phyloP scores from a whole-genome alignment of 2,113 vertebrate genomes.

The Microcebus griseorufus region DNA sequence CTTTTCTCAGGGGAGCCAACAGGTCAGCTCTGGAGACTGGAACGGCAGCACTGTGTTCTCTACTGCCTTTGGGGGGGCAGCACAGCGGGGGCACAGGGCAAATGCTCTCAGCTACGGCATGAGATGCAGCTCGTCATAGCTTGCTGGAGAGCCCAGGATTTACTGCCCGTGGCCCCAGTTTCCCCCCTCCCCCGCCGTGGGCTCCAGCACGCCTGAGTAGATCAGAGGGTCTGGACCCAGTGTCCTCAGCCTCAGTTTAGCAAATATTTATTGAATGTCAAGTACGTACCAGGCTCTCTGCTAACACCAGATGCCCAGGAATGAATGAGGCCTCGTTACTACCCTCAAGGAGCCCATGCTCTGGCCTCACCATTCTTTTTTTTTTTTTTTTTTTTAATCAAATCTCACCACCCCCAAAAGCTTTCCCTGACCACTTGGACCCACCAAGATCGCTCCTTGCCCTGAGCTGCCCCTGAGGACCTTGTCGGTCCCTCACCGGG shows the following conservation, averaged over 20 bases:
- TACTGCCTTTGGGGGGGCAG: neutral
- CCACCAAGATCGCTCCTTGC: neutral
- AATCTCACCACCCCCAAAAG: neutral
- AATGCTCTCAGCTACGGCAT: neutral
- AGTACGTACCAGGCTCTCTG: neutral
- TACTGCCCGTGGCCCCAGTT: neutral
- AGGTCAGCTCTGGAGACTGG: neutral
- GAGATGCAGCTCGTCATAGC: neutral
- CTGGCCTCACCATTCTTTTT: neutral
- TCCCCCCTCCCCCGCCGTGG: neutral
- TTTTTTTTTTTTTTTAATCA: neutral
- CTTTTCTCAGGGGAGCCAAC: constrained; percentile 20
- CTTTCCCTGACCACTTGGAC: neutral
- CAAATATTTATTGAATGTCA: neutral
- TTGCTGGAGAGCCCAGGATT: neutral
- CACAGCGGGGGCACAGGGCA: neutral
- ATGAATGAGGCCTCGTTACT: neutral
- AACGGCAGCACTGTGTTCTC: neutral
- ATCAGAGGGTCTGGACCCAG: neutral
- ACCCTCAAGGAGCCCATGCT: neutral
- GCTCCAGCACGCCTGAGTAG: neutral
- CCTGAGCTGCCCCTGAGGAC: neutral
- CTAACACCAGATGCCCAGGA: neutral
- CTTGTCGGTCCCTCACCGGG: neutral
- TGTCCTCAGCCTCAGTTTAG: neutral